Conservation (phyloP, 1,140 invertebrate species). For the Euborellia annulipes region DNA sequence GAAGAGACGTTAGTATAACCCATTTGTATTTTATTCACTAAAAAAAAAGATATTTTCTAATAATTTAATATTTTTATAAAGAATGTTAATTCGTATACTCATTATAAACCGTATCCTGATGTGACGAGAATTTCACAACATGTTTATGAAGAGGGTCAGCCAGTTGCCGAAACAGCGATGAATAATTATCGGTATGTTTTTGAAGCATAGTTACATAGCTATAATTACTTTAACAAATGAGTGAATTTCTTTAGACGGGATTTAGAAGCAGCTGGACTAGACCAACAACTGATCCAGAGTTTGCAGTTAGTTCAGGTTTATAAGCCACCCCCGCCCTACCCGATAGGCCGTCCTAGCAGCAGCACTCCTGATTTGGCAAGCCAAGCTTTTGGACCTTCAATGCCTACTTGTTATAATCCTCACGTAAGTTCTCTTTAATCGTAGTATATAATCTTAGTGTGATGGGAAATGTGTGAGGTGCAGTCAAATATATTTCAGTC, state of each 20-base stretch:
- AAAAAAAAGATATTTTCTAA: too few relatives aligned
- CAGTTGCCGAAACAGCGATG: conserved; percentile 8
- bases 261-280: conserved; percentile 18
- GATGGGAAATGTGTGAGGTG: too few relatives aligned
- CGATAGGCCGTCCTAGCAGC: conserved; percentile 49
- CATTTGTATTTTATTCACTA: conserved; percentile 22
- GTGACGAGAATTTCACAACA: conserved; percentile 16
- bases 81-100: conserved; percentile 5
- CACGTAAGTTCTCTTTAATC: conserved; percentile 19
- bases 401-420: conserved; percentile 16
- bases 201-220: background rate
- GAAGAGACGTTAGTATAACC: conserved; percentile 21
- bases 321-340: conserved; percentile 71
- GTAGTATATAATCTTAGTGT: too few relatives aligned
- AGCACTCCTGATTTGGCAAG: conserved; percentile 64
- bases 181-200: conserved; percentile 17
- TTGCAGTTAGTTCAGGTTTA: conserved; percentile 51
- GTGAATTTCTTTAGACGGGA: background rate
- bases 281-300: conserved; percentile 27
- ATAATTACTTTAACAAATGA: background rate
- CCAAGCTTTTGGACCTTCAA: conserved; percentile 15
- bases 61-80: background rate
- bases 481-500: too few relatives aligned
- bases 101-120: conserved; percentile 22
- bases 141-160: conserved; percentile 15